These are phyloP conservation scores for Neofelis nebulosa DNA, from an alignment of 2,113 vertebrate genomes.

Conservation along the genomic window DNA sequence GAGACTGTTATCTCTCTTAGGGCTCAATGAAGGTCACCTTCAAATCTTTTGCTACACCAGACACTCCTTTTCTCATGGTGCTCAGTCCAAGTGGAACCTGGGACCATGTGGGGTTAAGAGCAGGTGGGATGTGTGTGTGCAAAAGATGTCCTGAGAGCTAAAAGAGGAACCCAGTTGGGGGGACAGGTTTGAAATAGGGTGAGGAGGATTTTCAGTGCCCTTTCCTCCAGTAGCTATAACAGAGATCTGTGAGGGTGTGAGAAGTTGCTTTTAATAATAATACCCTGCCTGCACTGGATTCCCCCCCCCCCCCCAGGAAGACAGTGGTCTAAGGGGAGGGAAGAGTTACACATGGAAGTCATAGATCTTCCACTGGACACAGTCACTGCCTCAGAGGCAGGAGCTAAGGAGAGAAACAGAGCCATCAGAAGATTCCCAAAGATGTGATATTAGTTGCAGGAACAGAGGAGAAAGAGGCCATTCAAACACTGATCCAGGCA, in stretches of 20 bases:
- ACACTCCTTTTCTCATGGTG: conserved; percentile 65
- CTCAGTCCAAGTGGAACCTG: conserved; percentile 29
- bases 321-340: background rate
- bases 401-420: background rate
- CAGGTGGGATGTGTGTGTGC: background rate
- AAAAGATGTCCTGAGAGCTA: background rate
- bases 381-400: background rate
- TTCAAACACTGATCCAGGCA: background rate
- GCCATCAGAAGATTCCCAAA: background rate
- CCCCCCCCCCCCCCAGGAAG: background rate
- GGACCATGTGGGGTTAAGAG: background rate
- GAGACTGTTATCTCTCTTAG: conserved; percentile 84
- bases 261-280: background rate
- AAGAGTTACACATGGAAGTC: background rate
- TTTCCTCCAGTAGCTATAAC: background rate
- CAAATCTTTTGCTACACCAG: conserved; percentile 76
- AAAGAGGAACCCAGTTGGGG: background rate
- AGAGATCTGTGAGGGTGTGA: background rate
- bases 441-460: background rate
- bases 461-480: background rate
- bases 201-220: background rate
- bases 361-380: background rate
- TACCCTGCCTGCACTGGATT: background rate
- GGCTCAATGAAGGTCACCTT: conserved; percentile 85
- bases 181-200: background rate